A percentile compares a stretch with the other conserved stretches of the same genome.
Conservation (phyloP, 2,113 vertebrate species). For the Osmerus eperlanus region DNA sequence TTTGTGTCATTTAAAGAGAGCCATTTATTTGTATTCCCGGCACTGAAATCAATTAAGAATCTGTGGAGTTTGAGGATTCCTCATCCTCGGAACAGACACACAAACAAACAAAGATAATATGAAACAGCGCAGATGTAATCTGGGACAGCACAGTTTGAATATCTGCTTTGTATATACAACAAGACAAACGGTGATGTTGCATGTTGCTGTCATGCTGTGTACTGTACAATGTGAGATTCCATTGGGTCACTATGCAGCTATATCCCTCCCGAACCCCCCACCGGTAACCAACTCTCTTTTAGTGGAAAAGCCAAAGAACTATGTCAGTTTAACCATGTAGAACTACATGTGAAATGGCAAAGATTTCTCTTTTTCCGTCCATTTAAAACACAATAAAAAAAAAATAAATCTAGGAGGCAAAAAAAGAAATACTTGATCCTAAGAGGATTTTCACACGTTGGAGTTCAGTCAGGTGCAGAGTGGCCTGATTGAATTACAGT, state of each 20-base stretch:
- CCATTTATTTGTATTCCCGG: slow-evolving; percentile 48
- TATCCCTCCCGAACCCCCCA: too few species aligned
- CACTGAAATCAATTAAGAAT: slow-evolving; percentile 18
- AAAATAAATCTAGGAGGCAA: slow-evolving; percentile 13
- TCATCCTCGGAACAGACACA: slow-evolving; percentile 15
- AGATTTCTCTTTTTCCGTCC: slow-evolving; percentile 15
- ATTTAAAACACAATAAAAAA: neutral
- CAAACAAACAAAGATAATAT: slow-evolving; percentile 32
- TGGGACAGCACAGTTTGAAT: neutral
- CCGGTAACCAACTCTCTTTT: too few species aligned
- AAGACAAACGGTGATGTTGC: slow-evolving; percentile 23
- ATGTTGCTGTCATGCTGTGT: slow-evolving; percentile 22
- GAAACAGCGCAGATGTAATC: slow-evolving; percentile 19
- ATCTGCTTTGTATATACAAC: slow-evolving; percentile 5
- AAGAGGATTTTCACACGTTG: slow-evolving; percentile 36
- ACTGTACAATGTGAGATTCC: slow-evolving; percentile 19
- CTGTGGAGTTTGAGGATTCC: neutral
- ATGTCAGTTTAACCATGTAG: too few species aligned
- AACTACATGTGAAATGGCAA: too few species aligned
- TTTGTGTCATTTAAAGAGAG: slow-evolving; percentile 19
- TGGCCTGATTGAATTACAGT: slow-evolving; percentile 49
- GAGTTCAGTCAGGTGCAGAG: slow-evolving; percentile 51
- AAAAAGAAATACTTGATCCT: neutral
- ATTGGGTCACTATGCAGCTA: too few species aligned
- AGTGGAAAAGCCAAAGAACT: too few species aligned